Evolutionary conservation across 1,140 invertebrate species (phyloP).

Genomic region (Choristoneura fumiferana): DNA sequence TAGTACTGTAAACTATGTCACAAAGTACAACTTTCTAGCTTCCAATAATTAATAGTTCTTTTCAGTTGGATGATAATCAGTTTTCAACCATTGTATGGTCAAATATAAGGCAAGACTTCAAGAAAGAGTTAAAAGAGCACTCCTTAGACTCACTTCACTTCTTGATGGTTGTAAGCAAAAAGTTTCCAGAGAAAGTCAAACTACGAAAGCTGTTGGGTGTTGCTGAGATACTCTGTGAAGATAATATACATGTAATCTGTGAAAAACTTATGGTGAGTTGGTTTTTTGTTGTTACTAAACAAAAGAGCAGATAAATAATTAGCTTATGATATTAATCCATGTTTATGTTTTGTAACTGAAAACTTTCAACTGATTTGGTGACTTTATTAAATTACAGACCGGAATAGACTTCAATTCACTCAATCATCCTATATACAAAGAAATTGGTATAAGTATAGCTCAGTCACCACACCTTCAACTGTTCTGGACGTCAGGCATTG

Average conservation of each 20-base stretch:
- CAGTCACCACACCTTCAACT: constrained; percentile 66
- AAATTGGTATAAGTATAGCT: constrained; percentile 76
- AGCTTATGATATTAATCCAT: too few species aligned
- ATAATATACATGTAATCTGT: constrained; percentile 77
- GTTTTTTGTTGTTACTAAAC: constrained; percentile 21
- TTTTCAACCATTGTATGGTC: constrained; percentile 80
- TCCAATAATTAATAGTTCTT: too few species aligned
- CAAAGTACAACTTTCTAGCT: too few species aligned
- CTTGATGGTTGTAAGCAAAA: constrained; percentile 62
- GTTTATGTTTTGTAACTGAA: too few species aligned
- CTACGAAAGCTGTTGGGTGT: constrained; percentile 79
- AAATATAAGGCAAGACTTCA: constrained; percentile 79
- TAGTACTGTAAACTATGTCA: too few species aligned
- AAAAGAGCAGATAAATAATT: too few species aligned
- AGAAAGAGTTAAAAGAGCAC: constrained; percentile 78
- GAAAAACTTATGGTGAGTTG: constrained; percentile 80
- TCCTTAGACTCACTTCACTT: constrained; percentile 77
- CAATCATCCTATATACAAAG: constrained; percentile 81
- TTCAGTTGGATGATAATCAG: constrained; percentile 75
- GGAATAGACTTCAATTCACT: constrained; percentile 79
- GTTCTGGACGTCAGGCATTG: constrained; percentile 79
- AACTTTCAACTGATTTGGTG: too few species aligned
- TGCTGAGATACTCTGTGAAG: constrained; percentile 77
- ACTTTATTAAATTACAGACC: constrained; percentile 76
- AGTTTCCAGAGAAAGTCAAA: constrained; percentile 75